These are phyloP conservation scores for Crocidura indochinensis DNA, from an alignment of 2,797 vertebrate species.

Conservation along the genomic window DNA sequence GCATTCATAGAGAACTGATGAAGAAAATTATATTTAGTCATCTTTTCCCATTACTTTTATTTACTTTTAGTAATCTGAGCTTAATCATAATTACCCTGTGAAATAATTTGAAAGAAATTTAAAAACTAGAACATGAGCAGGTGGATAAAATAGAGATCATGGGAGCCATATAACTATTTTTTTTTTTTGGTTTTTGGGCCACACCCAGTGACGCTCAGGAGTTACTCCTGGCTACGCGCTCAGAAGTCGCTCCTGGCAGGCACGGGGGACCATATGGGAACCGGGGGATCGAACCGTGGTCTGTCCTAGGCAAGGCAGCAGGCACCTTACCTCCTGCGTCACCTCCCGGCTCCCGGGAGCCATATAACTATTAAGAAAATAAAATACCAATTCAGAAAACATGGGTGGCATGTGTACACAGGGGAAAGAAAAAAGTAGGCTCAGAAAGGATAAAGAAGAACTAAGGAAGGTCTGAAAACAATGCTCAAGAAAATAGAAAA, in stretches of 20 bases:
- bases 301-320: too few relatives aligned
- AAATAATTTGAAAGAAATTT: constrained; percentile 37
- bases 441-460: neutral
- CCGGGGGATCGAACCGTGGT: too few relatives aligned
- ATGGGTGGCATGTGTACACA: neutral
- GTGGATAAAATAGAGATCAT: constrained; percentile 14
- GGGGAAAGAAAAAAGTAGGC: neutral
- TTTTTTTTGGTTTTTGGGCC: too few relatives aligned
- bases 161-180: neutral
- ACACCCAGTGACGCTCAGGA: too few relatives aligned
- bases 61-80: neutral
- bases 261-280: too few relatives aligned
- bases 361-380: constrained; percentile 17
- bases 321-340: too few relatives aligned
- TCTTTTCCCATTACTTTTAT: neutral
- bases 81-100: constrained; percentile 35
- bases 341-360: too few relatives aligned
- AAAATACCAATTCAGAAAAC: constrained; percentile 36
- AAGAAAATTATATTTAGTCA: neutral
- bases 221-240: too few relatives aligned
- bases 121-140: constrained; percentile 53
- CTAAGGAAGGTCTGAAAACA: neutral
- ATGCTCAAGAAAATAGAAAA: constrained; percentile 42
- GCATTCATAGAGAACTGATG: neutral
- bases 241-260: too few relatives aligned